A percentile compares a stretch with the other conserved stretches of the same genome.
These are phyloP conservation scores for Oncorhynchus mykiss DNA, from an alignment of 2,113 vertebrate genomes.

Conservation along the genomic window DNA sequence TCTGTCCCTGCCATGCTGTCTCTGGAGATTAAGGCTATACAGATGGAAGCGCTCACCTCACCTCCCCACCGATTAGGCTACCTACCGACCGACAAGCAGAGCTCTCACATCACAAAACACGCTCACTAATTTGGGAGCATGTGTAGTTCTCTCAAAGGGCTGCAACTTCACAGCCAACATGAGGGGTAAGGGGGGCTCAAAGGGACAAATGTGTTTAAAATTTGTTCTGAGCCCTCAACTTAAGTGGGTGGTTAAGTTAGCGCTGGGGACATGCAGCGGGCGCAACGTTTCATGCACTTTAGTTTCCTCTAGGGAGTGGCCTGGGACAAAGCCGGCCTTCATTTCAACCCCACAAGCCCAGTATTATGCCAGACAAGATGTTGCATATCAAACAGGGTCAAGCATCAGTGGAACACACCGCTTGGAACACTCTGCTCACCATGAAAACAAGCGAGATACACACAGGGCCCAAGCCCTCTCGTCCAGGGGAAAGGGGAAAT, in stretches of 20 bases:
- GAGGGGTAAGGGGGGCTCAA: slow-evolving; percentile 46
- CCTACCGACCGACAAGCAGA: slow-evolving; percentile 48
- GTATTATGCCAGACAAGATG: slow-evolving; percentile 66
- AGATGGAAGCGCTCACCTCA: slow-evolving; percentile 45
- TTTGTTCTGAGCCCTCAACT: slow-evolving; percentile 38
- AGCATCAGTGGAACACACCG: slow-evolving; percentile 54
- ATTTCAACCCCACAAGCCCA: slow-evolving; percentile 60
- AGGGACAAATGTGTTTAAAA: slow-evolving; percentile 59
- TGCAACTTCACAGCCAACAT: slow-evolving; percentile 40
- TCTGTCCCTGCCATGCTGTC: slow-evolving; percentile 64
- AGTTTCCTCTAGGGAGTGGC: slow-evolving; percentile 61
- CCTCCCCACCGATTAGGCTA: slow-evolving; percentile 19
- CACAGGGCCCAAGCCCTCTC: slow-evolving; percentile 35
- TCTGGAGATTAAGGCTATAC: slow-evolving; percentile 57
- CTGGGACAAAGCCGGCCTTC: slow-evolving; percentile 70
- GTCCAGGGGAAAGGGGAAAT: neutral
- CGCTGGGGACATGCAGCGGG: slow-evolving; percentile 39
- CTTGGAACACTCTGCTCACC: slow-evolving; percentile 52
- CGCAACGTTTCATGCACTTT: slow-evolving; percentile 68
- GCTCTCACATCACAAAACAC: slow-evolving; percentile 75
- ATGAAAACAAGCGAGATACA: slow-evolving; percentile 55
- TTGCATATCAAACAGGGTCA: slow-evolving; percentile 76
- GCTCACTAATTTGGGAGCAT: slow-evolving; percentile 65
- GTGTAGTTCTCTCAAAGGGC: slow-evolving; percentile 46
- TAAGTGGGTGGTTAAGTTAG: slow-evolving; percentile 54